A percentile compares a stretch with the other conserved stretches of the same genome.
These are phyloP conservation scores for Ataeniobius toweri DNA, from an alignment of 2,797 vertebrate species.

Conservation along the genomic window DNA sequence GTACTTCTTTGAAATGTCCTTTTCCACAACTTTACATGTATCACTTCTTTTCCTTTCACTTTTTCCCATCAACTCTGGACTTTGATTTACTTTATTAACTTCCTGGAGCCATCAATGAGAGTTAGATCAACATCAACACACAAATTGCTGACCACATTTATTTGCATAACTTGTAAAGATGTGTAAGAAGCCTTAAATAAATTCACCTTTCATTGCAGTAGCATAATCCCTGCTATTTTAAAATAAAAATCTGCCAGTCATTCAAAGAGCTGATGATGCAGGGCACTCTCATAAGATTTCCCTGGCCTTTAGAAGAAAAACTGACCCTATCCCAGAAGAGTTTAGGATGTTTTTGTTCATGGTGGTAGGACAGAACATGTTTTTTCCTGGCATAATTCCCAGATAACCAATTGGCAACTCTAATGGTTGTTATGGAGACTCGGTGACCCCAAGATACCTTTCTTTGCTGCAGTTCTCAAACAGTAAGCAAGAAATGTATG, in stretches of 20 bases:
- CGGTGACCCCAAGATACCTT: background rate
- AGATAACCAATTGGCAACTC: no score
- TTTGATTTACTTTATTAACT: background rate
- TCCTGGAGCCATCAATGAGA: background rate
- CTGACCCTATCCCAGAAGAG: background rate
- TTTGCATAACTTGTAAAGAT: background rate
- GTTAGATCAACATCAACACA: background rate
- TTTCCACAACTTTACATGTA: slow-evolving; percentile 12
- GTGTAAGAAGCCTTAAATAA: background rate
- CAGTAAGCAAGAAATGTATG: background rate
- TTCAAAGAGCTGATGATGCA: background rate
- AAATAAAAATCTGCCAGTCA: background rate
- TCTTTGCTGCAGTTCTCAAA: background rate
- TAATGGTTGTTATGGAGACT: background rate
- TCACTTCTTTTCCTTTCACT: slow-evolving; percentile 3
- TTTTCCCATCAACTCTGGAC: background rate
- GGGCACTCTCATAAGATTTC: background rate
- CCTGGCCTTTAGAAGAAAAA: background rate
- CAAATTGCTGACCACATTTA: background rate
- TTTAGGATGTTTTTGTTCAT: background rate
- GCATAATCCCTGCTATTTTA: background rate
- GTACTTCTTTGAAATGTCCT: background rate
- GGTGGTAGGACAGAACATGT: background rate
- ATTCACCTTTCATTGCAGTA: background rate
- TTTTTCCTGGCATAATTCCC: background rate